phyloP scores from a whole-genome alignment of 2,113 vertebrate genomes.

The Catharus bicknelli region DNA sequence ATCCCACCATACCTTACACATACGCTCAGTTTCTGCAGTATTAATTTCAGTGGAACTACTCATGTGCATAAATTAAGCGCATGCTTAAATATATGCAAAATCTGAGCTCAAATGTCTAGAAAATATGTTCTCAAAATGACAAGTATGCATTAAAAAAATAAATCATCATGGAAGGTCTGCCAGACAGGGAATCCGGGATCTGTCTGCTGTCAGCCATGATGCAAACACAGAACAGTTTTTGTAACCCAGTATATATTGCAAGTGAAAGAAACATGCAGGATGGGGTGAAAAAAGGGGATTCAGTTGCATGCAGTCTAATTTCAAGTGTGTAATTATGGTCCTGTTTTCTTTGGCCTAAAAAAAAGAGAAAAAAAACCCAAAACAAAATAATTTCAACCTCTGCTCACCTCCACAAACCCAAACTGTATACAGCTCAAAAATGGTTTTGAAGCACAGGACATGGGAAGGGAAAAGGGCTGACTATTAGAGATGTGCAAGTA shows the following conservation, averaged over 20 bases:
- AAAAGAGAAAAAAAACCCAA: neutral
- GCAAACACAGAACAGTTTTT: conserved; percentile 61
- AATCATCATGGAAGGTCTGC: conserved; percentile 25
- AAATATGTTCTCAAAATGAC: conserved; percentile 58
- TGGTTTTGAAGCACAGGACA: neutral
- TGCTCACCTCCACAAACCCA: conserved; percentile 56
- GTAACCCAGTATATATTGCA: conserved; percentile 70
- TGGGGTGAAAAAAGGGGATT: conserved; percentile 64
- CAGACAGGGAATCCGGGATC: neutral
- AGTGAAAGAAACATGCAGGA: conserved; percentile 72
- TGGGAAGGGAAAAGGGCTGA: neutral
- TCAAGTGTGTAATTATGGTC: conserved; percentile 77
- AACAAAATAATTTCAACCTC: neutral
- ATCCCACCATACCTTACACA: conserved; percentile 44
- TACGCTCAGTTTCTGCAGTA: conserved; percentile 58
- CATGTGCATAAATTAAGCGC: conserved; percentile 63
- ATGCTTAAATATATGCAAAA: conserved; percentile 66
- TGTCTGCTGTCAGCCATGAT: conserved; percentile 51
- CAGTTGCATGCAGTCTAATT: conserved; percentile 75
- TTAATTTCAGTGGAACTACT: conserved; percentile 66
- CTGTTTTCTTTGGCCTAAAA: conserved; percentile 74
- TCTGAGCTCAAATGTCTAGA: conserved; percentile 49
- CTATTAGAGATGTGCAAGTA: neutral
- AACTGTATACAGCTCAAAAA: conserved; percentile 42
- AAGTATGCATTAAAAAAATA: conserved; percentile 6